Conservation (phyloP, 2,113 vertebrate species). For the Chlorodrepanis virens region DNA sequence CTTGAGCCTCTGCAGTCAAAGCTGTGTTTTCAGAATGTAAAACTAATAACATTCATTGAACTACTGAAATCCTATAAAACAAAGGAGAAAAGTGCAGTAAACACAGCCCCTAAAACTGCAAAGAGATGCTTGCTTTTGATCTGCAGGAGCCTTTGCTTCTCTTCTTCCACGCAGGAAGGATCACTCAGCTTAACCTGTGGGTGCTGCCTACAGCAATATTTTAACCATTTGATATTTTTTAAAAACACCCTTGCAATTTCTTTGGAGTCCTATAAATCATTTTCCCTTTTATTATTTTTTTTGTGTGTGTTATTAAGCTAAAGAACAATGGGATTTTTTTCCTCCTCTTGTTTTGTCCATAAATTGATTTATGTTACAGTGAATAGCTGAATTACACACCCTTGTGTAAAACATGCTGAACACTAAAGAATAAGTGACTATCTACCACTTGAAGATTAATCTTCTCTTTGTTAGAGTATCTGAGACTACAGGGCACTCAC, state of each 20-base stretch:
- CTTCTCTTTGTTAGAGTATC: slow-evolving; percentile 24
- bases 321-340: background rate
- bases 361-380: slow-evolving; percentile 34
- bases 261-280: background rate
- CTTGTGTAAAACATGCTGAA: slow-evolving; percentile 44
- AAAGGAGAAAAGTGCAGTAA: slow-evolving; percentile 16
- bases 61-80: background rate
- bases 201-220: background rate
- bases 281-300: background rate
- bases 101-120: background rate
- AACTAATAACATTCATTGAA: background rate
- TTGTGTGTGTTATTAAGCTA: background rate
- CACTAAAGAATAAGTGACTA: slow-evolving; percentile 21
- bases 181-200: background rate
- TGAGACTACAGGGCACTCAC: background rate
- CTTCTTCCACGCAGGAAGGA: background rate
- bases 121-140: slow-evolving; percentile 20
- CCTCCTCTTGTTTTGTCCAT: background rate
- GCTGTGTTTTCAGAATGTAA: background rate
- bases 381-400: slow-evolving; percentile 11
- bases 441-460: slow-evolving; percentile 45
- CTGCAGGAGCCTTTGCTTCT: background rate
- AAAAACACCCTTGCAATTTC: background rate
- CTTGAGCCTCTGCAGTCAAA: background rate
- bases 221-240: background rate